phyloP scores from a whole-genome alignment of 2,113 vertebrate genomes.

The Hemibagrus wyckioides region DNA sequence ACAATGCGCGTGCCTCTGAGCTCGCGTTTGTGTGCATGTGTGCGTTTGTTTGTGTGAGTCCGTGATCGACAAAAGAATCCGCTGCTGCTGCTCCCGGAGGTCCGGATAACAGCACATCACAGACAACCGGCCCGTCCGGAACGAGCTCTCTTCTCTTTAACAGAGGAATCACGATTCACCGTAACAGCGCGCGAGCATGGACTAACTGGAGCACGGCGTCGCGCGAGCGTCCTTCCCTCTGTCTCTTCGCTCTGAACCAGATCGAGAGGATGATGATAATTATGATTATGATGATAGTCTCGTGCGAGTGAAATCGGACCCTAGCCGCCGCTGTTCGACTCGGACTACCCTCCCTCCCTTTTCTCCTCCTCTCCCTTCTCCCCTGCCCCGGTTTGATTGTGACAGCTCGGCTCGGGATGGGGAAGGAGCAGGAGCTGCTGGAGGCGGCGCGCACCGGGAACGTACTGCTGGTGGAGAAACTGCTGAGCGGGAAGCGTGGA shows the following conservation, averaged over 20 bases:
- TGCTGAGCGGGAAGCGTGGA: conserved; percentile 92
- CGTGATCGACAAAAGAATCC: conserved; percentile 20
- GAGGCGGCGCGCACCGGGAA: conserved; percentile 96
- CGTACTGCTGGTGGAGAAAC: conserved; percentile 94
- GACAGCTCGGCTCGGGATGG: conserved; percentile 81
- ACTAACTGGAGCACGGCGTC: conserved; percentile 15
- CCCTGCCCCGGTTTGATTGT: conserved; percentile 44
- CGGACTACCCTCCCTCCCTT: neutral
- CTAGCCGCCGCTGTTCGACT: neutral
- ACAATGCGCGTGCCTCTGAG: conserved; percentile 22
- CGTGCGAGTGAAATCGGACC: neutral
- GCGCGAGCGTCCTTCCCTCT: neutral
- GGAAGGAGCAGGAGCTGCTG: conserved; percentile 97
- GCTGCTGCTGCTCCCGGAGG: conserved; percentile 18
- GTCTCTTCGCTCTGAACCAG: neutral
- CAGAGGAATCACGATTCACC: neutral
- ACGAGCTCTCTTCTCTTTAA: neutral
- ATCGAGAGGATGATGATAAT: neutral
- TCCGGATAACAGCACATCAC: conserved; percentile 47
- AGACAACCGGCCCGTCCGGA: conserved; percentile 51
- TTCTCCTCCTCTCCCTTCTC: neutral
- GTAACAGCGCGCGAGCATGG: conserved; percentile 30
- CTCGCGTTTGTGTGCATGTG: neutral
- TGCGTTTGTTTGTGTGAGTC: neutral
- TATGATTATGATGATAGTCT: neutral